Evolutionary conservation across 2,888 invertebrate species (phyloP), one percentile per base, ranked within the genome.

Genomic region (Dorcus hopei): DNA sequence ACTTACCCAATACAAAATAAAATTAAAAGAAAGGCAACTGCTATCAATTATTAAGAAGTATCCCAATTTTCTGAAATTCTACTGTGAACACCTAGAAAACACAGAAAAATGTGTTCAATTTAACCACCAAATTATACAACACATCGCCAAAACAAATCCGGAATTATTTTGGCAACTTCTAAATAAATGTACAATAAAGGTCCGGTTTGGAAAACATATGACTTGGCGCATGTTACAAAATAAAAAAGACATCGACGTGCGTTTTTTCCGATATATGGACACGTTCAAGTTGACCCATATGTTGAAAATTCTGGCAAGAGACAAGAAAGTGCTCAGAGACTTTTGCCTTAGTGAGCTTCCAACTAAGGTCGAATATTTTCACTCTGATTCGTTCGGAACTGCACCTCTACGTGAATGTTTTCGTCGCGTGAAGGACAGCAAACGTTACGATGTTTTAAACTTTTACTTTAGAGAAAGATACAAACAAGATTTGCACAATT

Each of bases 1-100:
- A 14, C n/a, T 65, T 7, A 38, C n/a, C 5, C 23, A 54, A 43
- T 57, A 63, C 33, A n/a, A 55, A 16, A 39, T 61, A 23, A 40
- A 49, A 26, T 52, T 65, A 9, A 39, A 42, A 3, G 48, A 54
- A 11, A 4, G 53, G 1, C 58, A 61, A 38, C 47, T 65, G 8
- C 53, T 63, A 9, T 50, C 23, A 11, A 45, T 65, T 9, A 50
- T 55, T 47, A 61, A 60, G 49, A 59, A 54, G 11, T 54, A 57
- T 54, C 38, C 16, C 9, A 11, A 48, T 3, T 61, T 65, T 50
- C n/a, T 61, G 9, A 48, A 49, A 9, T 53, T 52, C 41, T 63
- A 65, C 40, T 63, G 58, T 19, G 49, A 53, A 0, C 26, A 33
- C 19, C 0, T 9, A 45, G 23, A 49, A 11, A 6, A 49, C 8